A percentile compares a stretch with the other conserved stretches of the same genome.
Evolutionary conservation across 2,797 vertebrate genomes (phyloP).

Genomic region (Sebastes jordani): DNA sequence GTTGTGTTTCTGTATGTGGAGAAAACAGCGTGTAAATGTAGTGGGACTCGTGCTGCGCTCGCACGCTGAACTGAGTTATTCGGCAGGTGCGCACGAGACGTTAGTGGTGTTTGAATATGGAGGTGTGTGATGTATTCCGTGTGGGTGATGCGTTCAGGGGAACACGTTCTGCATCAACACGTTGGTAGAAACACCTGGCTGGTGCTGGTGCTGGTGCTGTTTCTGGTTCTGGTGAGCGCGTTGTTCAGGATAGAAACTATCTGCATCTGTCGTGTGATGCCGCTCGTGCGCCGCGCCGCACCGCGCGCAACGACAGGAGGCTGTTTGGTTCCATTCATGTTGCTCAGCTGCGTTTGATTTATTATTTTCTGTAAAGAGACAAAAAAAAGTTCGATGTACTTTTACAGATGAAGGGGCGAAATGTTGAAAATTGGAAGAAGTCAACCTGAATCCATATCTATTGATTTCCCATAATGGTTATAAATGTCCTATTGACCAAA

Average conservation of each 20-base stretch:
- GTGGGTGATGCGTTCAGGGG: not conserved
- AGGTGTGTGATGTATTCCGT: not conserved
- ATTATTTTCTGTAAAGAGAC: not conserved
- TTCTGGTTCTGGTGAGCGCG: too few relatives aligned
- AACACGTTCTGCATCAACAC: not conserved
- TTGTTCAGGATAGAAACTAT: not conserved
- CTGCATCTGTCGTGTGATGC: not conserved
- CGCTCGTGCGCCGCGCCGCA: not conserved
- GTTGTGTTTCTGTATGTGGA: accelerated
- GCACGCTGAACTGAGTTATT: not conserved
- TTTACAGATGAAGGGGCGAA: not conserved
- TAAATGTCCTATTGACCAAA: not conserved
- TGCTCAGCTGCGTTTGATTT: not conserved
- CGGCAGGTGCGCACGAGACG: too few relatives aligned
- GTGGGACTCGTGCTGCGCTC: not conserved
- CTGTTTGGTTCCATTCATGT: not conserved
- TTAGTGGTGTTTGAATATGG: too few relatives aligned
- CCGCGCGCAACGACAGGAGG: not conserved
- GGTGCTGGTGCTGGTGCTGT: too few relatives aligned
- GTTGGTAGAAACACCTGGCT: too few relatives aligned
- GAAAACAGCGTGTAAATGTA: not conserved
- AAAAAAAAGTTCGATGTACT: not conserved
- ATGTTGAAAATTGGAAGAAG: not conserved
- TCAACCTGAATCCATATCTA: not conserved
- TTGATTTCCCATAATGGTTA: not conserved